These are phyloP conservation scores for Fulmarus glacialis DNA, from an alignment of 2,113 vertebrate species.

Conservation along the genomic window DNA sequence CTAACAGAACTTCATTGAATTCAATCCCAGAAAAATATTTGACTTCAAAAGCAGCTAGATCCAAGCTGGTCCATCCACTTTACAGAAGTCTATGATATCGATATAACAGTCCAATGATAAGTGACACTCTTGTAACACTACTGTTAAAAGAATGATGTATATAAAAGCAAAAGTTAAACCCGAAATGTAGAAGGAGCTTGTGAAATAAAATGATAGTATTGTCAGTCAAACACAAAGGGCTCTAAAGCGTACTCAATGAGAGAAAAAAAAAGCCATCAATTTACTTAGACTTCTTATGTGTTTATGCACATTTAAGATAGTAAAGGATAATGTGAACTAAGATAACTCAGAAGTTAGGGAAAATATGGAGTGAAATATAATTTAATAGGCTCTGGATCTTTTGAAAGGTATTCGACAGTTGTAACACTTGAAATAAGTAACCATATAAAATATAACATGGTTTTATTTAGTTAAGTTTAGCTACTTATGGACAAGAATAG, in stretches of 20 bases:
- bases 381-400: not conserved
- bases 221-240: not conserved
- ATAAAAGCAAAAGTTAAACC: not conserved
- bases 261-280: not conserved
- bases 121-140: not conserved
- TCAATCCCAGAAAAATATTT: not conserved
- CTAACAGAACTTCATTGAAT: not conserved
- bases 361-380: not conserved
- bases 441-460: not conserved
- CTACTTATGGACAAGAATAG: rapidly evolving
- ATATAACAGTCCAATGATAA: not conserved
- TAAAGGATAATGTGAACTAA: not conserved
- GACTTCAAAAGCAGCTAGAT: not conserved
- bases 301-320: not conserved
- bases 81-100: not conserved
- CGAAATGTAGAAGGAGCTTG: not conserved
- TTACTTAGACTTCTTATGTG: not conserved
- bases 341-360: not conserved
- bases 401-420: not conserved
- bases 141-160: not conserved
- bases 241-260: not conserved
- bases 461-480: not conserved
- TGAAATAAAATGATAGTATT: not conserved
- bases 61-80: not conserved
- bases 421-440: not conserved